These are phyloP conservation scores for Melanostigma gelatinosum DNA, from an alignment of 2,113 vertebrate genomes.

Conservation along the genomic window DNA sequence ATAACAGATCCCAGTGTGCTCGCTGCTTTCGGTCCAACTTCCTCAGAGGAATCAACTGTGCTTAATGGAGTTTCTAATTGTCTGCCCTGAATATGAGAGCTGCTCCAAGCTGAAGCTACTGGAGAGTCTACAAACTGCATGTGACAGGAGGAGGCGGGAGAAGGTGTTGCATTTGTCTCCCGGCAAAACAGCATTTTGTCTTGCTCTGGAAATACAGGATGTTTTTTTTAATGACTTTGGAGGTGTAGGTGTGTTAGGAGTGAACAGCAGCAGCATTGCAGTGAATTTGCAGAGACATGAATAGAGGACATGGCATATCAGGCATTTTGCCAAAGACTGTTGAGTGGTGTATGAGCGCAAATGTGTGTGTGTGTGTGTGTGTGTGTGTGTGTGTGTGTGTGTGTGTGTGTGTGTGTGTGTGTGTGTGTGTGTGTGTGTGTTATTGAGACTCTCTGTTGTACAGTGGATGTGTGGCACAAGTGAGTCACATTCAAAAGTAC, in stretches of 20 bases:
- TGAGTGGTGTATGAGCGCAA: constrained; percentile 27
- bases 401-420: background rate
- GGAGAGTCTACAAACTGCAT: constrained; percentile 28
- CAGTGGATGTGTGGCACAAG: background rate
- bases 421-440: background rate
- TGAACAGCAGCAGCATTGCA: constrained; percentile 68
- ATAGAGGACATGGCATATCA: constrained; percentile 60
- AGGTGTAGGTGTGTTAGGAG: constrained; percentile 26
- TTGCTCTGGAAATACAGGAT: constrained; percentile 13
- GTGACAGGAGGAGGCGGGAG: constrained; percentile 10
- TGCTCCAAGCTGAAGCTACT: constrained; percentile 26
- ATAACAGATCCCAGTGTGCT: constrained; percentile 68
- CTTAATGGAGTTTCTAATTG: constrained; percentile 82
- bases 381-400: background rate
- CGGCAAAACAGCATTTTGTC: background rate
- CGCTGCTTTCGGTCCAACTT: constrained; percentile 77
- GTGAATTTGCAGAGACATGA: constrained; percentile 51
- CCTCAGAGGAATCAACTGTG: constrained; percentile 77
- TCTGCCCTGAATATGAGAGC: constrained; percentile 77
- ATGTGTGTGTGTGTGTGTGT: background rate
- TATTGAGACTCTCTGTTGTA: constrained; percentile 11
- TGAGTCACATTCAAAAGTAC: background rate
- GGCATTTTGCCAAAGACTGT: constrained; percentile 59
- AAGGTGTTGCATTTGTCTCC: constrained; percentile 38
- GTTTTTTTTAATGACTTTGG: constrained; percentile 21